Evolutionary conservation across 1,140 invertebrate genomes (phyloP), one percentile per base, ranked within the genome.

Genomic region (Neodiprion lecontei): DNA sequence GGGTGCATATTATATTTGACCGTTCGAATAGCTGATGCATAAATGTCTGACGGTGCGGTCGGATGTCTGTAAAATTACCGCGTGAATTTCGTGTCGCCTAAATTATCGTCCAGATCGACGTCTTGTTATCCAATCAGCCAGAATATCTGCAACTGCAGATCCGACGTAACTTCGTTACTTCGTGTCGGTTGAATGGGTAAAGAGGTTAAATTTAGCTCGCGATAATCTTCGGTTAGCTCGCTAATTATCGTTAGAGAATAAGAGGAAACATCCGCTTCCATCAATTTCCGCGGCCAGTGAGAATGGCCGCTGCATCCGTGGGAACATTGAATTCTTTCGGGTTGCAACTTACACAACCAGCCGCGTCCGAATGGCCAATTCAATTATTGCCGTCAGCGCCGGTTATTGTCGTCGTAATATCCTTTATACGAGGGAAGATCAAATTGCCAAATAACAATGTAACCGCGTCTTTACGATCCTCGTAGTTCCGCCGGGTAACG

Each of bases 341-440:
- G 53, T 5, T 61, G 28, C 28, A 40, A 40, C 28, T 40, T 40
- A 1, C 28, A 40, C 28, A 40, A 40, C 28, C 28, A 40, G 28
- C 53, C 53, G 11, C 53, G 11, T 61, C 53, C 53, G 53, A 61
- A 61, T 61, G 53, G n/a, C 53, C 53, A 17, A 61, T 61, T 61
- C 53, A 61, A 61, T 61, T 61, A 61, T 61, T 61, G 9, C 53
- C 53, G 3, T 12, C n/a, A 12, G 53, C 9, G 53, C n/a, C 11
- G 53, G 53, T 17, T 61, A 61, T 61, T 61, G n/a, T 61, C 53
- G 53, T 61, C 53, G 53, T 61, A 61, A 61, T 61, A 17, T 61
- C 53, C 9, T 17, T 61, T 61, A 61, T 61, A 61, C n/a, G 53
- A 61, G 53, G n/a, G 53, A 61, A 61, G 53, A 61, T 61, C 53